phyloP scores from a whole-genome alignment of 2,113 vertebrate genomes.

The Pelvicachromis taeniatus region DNA sequence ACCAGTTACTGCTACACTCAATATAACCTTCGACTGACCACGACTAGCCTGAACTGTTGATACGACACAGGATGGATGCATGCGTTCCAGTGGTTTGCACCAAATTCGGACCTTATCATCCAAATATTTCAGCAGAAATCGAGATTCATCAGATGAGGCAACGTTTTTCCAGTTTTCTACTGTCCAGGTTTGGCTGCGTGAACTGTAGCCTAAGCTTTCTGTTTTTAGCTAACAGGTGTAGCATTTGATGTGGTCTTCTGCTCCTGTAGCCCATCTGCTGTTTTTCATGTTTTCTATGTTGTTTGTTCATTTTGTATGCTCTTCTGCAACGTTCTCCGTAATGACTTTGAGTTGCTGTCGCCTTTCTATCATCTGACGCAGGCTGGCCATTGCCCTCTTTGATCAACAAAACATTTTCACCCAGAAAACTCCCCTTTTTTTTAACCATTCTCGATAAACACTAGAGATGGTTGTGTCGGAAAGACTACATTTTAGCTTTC shows the following conservation, averaged over 20 bases:
- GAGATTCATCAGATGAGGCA: no score
- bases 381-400: background rate
- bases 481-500: background rate
- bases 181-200: no score
- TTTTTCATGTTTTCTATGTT: no score
- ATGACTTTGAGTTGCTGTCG: background rate
- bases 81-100: background rate
- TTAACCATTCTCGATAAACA: background rate
- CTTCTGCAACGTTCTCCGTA: background rate
- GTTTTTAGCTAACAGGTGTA: no score
- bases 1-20: background rate
- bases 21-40: background rate
- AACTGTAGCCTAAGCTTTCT: no score
- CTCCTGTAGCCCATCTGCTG: no score
- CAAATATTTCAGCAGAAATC: background rate
- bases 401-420: background rate
- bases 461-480: background rate
- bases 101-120: background rate
- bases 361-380: background rate
- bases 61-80: background rate
- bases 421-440: background rate
- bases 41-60: background rate
- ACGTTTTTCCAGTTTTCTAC: no score
- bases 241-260: no score
- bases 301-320: no score